Evolutionary conservation across 2,797 vertebrate species (phyloP).

Genomic region (Poeciliopsis gracilis): DNA sequence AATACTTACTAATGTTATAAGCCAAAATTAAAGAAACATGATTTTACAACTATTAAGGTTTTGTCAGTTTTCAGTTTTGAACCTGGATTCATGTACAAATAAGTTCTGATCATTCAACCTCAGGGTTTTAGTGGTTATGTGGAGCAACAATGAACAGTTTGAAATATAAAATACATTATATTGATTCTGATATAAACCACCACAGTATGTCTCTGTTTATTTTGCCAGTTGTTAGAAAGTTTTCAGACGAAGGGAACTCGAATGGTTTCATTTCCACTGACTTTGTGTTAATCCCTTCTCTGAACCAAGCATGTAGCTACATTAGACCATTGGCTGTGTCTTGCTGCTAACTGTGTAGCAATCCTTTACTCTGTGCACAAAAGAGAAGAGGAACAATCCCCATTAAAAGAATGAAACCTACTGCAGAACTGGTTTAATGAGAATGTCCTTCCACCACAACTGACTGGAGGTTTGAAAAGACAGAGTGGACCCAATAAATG

Average conservation of each 20-base stretch:
- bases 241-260: too few species aligned
- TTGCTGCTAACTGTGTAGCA: background rate
- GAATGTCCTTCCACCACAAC: background rate
- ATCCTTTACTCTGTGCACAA: background rate
- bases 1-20: background rate
- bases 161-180: background rate
- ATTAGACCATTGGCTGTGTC: too few species aligned
- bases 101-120: background rate
- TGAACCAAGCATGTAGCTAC: too few species aligned
- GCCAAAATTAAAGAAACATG: background rate
- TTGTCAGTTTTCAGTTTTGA: background rate
- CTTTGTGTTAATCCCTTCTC: too few species aligned
- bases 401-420: background rate
- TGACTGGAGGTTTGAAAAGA: background rate
- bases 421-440: background rate
- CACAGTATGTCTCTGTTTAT: too few species aligned
- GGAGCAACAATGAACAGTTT: background rate
- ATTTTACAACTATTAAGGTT: background rate
- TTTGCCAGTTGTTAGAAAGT: too few species aligned
- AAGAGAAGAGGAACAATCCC: background rate
- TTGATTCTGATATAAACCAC: too few species aligned
- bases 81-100: background rate
- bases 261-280: too few species aligned
- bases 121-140: background rate
- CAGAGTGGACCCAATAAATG: background rate